Conservation (phyloP, 2,113 vertebrate species). For the Romanogobio albipinnatus region DNA sequence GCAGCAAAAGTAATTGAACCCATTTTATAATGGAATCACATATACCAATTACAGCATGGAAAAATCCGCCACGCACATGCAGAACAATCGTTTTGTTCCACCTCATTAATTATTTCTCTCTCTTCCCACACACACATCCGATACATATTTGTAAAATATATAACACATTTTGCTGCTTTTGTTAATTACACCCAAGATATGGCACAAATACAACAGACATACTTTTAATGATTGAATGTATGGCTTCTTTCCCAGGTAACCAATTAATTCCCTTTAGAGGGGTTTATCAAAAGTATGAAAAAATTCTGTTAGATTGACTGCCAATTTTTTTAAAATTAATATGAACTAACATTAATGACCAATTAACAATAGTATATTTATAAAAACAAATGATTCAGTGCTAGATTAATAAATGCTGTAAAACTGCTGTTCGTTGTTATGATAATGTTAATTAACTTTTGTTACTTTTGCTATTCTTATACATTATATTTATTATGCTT, state of each 20-base stretch:
- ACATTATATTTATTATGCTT: background rate
- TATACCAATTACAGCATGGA: slow-evolving; percentile 65
- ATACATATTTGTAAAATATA: slow-evolving; percentile 41
- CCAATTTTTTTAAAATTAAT: background rate
- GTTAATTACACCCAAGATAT: background rate
- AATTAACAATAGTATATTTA: background rate
- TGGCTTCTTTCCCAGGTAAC: background rate
- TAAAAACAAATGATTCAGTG: background rate
- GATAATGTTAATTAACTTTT: background rate
- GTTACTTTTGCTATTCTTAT: background rate
- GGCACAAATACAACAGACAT: background rate
- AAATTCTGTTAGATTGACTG: no score
- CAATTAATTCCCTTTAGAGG: background rate
- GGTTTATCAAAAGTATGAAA: background rate
- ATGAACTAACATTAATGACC: background rate
- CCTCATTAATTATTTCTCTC: slow-evolving; percentile 59
- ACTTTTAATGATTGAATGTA: background rate
- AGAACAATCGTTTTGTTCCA: slow-evolving; percentile 61
- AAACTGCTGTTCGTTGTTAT: background rate
- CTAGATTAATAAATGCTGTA: background rate
- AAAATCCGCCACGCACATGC: slow-evolving; percentile 59
- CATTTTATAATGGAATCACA: slow-evolving; percentile 63
- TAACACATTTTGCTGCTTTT: background rate
- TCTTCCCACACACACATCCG: slow-evolving; percentile 23
- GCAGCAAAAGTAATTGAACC: slow-evolving; percentile 25